These are phyloP conservation scores for Metopolophium dirhodum DNA, from an alignment of 1,140 invertebrate genomes.

Conservation along the genomic window DNA sequence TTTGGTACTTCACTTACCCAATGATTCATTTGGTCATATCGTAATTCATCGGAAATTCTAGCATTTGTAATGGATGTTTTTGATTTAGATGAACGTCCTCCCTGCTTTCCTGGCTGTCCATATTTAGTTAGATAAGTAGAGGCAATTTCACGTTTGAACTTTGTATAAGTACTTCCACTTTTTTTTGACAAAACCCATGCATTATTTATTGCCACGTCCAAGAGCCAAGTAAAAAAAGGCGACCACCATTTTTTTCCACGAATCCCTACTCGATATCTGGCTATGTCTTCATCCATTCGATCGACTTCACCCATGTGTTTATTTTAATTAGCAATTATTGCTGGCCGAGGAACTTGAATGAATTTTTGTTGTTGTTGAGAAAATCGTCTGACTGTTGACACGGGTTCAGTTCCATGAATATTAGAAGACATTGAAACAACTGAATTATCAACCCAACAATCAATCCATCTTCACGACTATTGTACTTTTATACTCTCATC, in stretches of 20 bases:
- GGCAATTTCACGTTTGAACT: slow-evolving; percentile 9
- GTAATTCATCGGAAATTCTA: neutral
- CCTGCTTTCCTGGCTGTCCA: neutral
- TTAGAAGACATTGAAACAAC: slow-evolving; percentile 59
- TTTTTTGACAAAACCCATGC: slow-evolving; percentile 20
- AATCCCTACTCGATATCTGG: slow-evolving; percentile 59
- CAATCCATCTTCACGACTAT: neutral
- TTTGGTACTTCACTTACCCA: neutral
- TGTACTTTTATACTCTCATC: neutral
- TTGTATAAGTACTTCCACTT: neutral
- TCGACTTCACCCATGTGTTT: slow-evolving; percentile 58
- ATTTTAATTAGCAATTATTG: slow-evolving; percentile 59
- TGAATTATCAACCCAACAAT: slow-evolving; percentile 59
- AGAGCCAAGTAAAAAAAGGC: slow-evolving; percentile 58
- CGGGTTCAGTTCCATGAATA: slow-evolving; percentile 56
- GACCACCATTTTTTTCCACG: slow-evolving; percentile 60
- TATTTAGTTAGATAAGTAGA: slow-evolving; percentile 8
- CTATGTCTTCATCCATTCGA: slow-evolving; percentile 58
- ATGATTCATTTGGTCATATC: neutral
- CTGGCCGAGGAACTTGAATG: slow-evolving; percentile 58
- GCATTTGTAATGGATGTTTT: neutral
- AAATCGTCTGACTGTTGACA: slow-evolving; percentile 58
- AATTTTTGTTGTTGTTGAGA: slow-evolving; percentile 58
- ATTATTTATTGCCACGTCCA: slow-evolving; percentile 57
- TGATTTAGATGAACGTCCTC: neutral